A percentile compares a stretch with the other conserved stretches of the same genome.
phyloP scores from a whole-genome alignment of 2,113 vertebrate species.

The Myotis brandtii region DNA sequence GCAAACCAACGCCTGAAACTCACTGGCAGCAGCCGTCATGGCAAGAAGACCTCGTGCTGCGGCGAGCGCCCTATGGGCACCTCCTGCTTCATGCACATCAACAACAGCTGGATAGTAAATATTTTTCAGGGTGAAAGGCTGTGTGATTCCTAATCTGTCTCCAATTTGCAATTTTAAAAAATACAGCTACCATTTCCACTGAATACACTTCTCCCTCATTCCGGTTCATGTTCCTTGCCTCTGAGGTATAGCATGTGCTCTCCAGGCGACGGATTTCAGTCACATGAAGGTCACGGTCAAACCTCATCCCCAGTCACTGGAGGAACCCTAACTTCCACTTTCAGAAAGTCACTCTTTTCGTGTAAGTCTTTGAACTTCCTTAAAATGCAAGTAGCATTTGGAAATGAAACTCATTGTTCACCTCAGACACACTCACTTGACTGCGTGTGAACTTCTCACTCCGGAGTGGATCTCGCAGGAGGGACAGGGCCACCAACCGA shows the following conservation, averaged over 20 bases:
- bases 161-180: background rate
- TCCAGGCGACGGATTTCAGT: background rate
- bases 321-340: background rate
- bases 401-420: background rate
- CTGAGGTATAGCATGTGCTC: background rate
- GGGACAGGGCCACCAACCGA: background rate
- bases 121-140: background rate
- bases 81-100: background rate
- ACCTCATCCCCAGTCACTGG: background rate
- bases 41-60: background rate
- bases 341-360: slow-evolving; percentile 15
- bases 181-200: background rate
- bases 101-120: background rate
- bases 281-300: background rate
- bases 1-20: background rate
- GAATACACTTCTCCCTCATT: background rate
- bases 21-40: background rate
- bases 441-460: background rate
- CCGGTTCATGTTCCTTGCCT: background rate
- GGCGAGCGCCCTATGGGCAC: no score
- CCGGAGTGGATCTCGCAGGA: background rate
- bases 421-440: background rate
- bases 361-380: background rate
- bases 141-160: background rate
- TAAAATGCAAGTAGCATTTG: background rate